Percentiles rank a stretch among this genome's conserved stretches.
Evolutionary conservation across 30 jellyfish, hydroid and myxozoan genomes (phyloP).

Genomic region (Euphysa ruthae): DNA sequence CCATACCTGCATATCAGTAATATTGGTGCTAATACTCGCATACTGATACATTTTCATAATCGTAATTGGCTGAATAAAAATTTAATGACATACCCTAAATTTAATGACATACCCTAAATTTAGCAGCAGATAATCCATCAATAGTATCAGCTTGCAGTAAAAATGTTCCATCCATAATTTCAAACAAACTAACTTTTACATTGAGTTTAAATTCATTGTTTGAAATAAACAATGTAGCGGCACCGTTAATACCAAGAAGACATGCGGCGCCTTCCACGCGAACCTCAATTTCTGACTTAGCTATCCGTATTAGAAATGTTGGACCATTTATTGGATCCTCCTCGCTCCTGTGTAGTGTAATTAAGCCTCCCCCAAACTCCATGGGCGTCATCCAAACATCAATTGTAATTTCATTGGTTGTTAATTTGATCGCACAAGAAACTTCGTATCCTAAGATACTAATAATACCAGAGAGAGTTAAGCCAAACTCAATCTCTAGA

Average conservation of each 20-base stretch:
- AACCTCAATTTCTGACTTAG: slow-evolving; percentile 38
- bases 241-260: slow-evolving; percentile 74
- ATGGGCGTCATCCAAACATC: slow-evolving; percentile 75
- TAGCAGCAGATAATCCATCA: slow-evolving; percentile 20
- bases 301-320: slow-evolving; percentile 35
- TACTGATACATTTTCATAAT: too few species aligned
- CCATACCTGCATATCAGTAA: too few species aligned
- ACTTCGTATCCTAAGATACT: slow-evolving; percentile 37
- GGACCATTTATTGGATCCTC: slow-evolving; percentile 75
- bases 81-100: too few species aligned
- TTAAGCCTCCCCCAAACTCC: slow-evolving; percentile 64
- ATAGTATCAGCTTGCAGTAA: slow-evolving; percentile 16
- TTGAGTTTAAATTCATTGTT: slow-evolving; percentile 52
- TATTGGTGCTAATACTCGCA: too few species aligned
- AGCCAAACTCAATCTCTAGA: slow-evolving; percentile 48
- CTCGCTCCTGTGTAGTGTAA: slow-evolving; percentile 47
- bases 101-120: slow-evolving; percentile 22
- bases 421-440: slow-evolving; percentile 43
- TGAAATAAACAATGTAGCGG: slow-evolving; percentile 41
- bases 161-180: slow-evolving; percentile 29
- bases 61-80: too few species aligned
- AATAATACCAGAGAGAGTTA: slow-evolving; percentile 60
- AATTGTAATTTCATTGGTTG: slow-evolving; percentile 33
- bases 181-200: slow-evolving; percentile 57
- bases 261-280: slow-evolving; percentile 49